These are phyloP conservation scores for Stenichneumon culpator DNA, from an alignment of 2,888 invertebrate species.

Conservation along the genomic window DNA sequence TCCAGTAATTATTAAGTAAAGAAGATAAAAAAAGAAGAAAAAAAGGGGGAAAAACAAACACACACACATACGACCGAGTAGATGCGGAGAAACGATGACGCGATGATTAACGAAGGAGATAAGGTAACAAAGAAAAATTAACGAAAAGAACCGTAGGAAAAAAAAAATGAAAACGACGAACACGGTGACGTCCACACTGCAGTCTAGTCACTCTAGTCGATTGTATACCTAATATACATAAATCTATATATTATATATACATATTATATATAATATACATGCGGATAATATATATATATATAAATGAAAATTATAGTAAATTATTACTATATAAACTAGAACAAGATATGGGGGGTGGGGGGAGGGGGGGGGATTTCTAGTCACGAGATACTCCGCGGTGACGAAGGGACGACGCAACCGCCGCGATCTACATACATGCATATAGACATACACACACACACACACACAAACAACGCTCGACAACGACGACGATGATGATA, in stretches of 20 bases:
- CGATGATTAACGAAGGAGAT: conserved; percentile 44
- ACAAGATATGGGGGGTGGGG: not conserved
- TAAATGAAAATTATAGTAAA: conserved; percentile 65
- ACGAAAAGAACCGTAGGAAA: conserved; percentile 60
- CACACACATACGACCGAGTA: conserved; percentile 41
- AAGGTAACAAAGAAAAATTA: conserved; percentile 49
- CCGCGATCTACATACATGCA: conserved; percentile 40
- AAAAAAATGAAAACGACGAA: conserved; percentile 74
- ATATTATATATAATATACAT: conserved; percentile 49
- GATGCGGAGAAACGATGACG: conserved; percentile 14
- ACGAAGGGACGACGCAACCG: conserved; percentile 47
- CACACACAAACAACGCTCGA: conserved; percentile 51
- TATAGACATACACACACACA: conserved; percentile 58
- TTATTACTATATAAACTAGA: conserved; percentile 58
- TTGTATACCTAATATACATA: conserved; percentile 70
- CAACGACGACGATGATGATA: conserved; percentile 61
- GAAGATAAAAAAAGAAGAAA: conserved; percentile 54
- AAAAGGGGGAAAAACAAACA: conserved; percentile 37
- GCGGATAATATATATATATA: conserved; percentile 71
- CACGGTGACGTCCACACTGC: conserved; percentile 82
- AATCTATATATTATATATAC: conserved; percentile 67
- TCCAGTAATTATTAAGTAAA: conserved; percentile 84
- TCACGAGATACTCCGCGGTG: conserved; percentile 73
- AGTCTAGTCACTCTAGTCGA: conserved; percentile 84
- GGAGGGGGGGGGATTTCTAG: conserved; percentile 76